These are phyloP conservation scores for Nansenia antarctica DNA, from an alignment of 2,113 vertebrate species.

Conservation along the genomic window DNA sequence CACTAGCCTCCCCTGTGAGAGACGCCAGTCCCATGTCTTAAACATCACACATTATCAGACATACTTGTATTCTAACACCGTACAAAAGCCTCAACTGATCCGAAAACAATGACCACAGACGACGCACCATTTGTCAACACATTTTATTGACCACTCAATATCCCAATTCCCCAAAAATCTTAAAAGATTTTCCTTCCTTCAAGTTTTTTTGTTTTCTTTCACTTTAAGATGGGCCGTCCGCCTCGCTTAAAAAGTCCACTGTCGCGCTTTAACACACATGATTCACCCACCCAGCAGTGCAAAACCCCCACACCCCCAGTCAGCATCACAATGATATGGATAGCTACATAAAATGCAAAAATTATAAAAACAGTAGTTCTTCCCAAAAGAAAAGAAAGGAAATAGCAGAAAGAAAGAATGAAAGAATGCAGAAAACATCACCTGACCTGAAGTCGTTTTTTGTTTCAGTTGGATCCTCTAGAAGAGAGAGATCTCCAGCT, in stretches of 20 bases:
- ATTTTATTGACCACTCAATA: constrained; percentile 64
- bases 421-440: too few relatives aligned
- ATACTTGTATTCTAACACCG: too few relatives aligned
- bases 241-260: constrained; percentile 18
- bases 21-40: too few relatives aligned
- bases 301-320: constrained; percentile 33
- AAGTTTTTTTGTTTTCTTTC: constrained; percentile 46
- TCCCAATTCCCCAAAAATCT: constrained; percentile 26
- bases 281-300: constrained; percentile 28
- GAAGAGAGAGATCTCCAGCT: too few relatives aligned
- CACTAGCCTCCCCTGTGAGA: too few relatives aligned
- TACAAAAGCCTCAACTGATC: too few relatives aligned
- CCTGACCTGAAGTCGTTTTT: neutral
- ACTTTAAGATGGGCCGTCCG: constrained; percentile 16
- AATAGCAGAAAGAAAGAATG: neutral
- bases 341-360: too few relatives aligned
- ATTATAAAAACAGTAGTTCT: constrained; percentile 10
- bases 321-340: constrained; percentile 23
- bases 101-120: neutral
- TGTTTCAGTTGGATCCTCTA: neutral
- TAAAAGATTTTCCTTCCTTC: constrained; percentile 34
- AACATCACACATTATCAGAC: too few relatives aligned
- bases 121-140: constrained; percentile 34
- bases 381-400: neutral
- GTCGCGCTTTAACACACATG: constrained; percentile 14